Base-by-base conservation (phyloP, 1,140 invertebrate genomes). In the Eupeodes corollae region DNA sequence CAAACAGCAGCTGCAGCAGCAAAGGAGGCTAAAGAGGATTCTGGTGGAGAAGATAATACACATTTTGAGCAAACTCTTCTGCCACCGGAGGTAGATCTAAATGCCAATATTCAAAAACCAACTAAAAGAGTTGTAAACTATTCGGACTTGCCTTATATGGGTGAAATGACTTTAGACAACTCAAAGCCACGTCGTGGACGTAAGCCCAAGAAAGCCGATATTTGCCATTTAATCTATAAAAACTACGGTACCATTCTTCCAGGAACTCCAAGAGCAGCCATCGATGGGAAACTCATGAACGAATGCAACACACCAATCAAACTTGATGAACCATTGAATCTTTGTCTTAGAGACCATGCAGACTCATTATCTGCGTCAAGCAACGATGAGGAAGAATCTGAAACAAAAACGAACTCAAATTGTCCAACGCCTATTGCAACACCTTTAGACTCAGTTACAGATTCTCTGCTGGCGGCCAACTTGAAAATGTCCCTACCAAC, bases 161-260 rank as follows among this genome's bases (percentile, higher is more conserved):
- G 88, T 2, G 88, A 91, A 59, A 88, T 91, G 71, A 89, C 86
- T 0, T 62, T 91, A 47, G 86, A 90, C 60, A 87, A 90, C 64
- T 85, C 82, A 11, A 84, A 88, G 55, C 87, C 87, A 0, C 67
- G 87, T 30, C 74, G 88, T 50, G 87, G 88, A 0, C 70, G 88
- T 11, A 91, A 91, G 54, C 88, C 88, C 1, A 91, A 91, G 56
- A 91, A 89, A 57, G 86, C 86, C 0, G 88, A 91, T 58, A 90
- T 91, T 50, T 91, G 87, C 53, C 87, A 90, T 56, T 68, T 91
- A n/a, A 90, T 91, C 53, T 89, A 89, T 58, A 90, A 90, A 55
- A 90, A 90, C 60, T 90, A 90, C 56, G 88, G 86, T 0, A 89
- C 84, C 0, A 85, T 88, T n/a, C 75, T 86, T 18, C 83, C 83